These are phyloP conservation scores for Copidosoma floridanum DNA, from an alignment of 1,140 invertebrate species.

Conservation along the genomic window DNA sequence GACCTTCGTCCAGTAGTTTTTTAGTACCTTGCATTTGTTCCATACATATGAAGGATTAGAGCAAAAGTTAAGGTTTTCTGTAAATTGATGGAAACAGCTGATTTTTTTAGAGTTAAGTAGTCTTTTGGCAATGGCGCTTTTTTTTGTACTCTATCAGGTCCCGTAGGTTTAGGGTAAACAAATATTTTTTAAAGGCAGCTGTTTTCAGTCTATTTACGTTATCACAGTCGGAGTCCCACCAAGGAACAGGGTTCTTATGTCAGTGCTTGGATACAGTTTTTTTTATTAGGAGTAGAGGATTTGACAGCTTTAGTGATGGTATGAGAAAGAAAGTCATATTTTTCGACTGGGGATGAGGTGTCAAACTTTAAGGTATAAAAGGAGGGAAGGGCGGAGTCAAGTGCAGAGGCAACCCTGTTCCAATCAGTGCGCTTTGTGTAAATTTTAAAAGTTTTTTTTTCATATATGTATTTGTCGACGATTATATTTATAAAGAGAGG, in stretches of 20 bases:
- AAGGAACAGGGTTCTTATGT: background rate
- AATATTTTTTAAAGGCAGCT: background rate
- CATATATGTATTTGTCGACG: background rate
- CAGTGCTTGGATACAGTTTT: background rate
- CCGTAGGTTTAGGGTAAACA: background rate
- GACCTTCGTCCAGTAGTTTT: background rate
- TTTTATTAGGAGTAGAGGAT: background rate
- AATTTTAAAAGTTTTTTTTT: background rate
- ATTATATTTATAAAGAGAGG: background rate
- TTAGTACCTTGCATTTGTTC: background rate
- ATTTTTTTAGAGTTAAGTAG: background rate
- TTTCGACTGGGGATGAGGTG: background rate
- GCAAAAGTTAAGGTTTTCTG: background rate
- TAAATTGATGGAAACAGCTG: background rate
- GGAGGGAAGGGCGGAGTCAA: no score
- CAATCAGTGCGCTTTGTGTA: background rate
- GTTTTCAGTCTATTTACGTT: background rate
- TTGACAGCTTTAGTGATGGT: background rate
- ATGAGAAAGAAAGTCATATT: background rate
- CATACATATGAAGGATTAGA: background rate
- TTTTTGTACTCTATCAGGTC: background rate
- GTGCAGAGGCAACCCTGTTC: background rate
- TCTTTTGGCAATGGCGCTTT: background rate
- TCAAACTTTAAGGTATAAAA: background rate
- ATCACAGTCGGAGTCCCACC: slow-evolving; percentile 2